These are phyloP conservation scores for Thaumatotibia leucotreta DNA, from an alignment of 1,140 invertebrate genomes.

Conservation along the genomic window DNA sequence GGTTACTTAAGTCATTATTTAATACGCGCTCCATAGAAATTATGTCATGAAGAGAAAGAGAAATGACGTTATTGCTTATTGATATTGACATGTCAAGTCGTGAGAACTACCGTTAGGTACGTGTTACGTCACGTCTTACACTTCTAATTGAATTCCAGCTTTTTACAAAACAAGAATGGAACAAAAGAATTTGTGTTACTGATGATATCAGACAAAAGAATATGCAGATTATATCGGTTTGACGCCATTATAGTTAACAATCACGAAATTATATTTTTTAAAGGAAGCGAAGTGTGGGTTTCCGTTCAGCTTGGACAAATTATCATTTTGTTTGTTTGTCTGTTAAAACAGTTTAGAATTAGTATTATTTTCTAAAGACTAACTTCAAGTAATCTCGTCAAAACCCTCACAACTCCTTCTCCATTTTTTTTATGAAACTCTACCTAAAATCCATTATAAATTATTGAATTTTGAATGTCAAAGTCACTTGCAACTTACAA, in stretches of 20 bases:
- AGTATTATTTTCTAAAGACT: too few relatives aligned
- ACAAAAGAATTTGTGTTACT: neutral
- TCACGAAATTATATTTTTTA: neutral
- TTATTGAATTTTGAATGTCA: too few relatives aligned
- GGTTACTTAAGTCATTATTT: neutral
- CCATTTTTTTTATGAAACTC: too few relatives aligned
- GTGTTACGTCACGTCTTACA: neutral
- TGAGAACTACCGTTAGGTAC: neutral
- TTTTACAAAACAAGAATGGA: neutral
- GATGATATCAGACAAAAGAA: neutral
- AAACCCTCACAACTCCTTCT: too few relatives aligned
- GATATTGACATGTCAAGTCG: constrained; percentile 5
- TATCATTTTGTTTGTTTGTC: too few relatives aligned
- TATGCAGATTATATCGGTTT: neutral
- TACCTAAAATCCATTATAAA: too few relatives aligned
- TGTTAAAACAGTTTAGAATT: too few relatives aligned
- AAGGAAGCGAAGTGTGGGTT: neutral
- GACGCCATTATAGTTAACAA: neutral
- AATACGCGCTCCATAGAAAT: neutral
- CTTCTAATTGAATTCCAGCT: neutral
- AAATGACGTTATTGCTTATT: neutral
- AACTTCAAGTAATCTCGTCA: too few relatives aligned
- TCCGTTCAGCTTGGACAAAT: too few relatives aligned
- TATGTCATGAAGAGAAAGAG: neutral
- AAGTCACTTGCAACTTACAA: too few relatives aligned